Base-by-base conservation (phyloP, 2,888 invertebrate species). In the Habroteleia sp. region DNA sequence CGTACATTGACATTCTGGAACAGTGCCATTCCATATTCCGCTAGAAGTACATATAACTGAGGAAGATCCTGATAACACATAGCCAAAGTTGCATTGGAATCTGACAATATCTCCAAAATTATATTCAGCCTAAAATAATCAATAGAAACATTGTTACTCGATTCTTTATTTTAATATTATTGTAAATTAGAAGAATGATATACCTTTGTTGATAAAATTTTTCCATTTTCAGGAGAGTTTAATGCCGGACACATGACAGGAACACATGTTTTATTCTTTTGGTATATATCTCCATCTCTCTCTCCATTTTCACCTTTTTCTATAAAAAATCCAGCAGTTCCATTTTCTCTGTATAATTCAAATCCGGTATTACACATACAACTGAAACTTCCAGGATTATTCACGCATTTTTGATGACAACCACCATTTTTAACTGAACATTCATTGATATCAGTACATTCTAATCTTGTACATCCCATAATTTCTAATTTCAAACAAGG, bases 41-140 rank as follows among this genome's bases (percentile, higher is more conserved):
- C 94, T 94, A 2, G 96, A 95, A 0, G 95, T 94, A 88, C 98
- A 99, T 56, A 95, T 91, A 10, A 98, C 90, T 2, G 95, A 93
- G 0, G 96, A 92, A 46, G 95, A 94, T 48, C 98, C 98, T 68
- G 94, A 93, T 92, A 98, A 94, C 0, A 97, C 94, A 85, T 96
- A 97, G 10, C 98, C 98, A 88, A 98, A 97, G 83, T 97, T 93
- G 85, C 98, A 98, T 84, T 96, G 96, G 91, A 98, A 98, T 77
- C 93, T 93, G 0, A 97, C 93, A 33, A 95, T 91, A 87, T 97
- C 97, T 0, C 96, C 96, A 84, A 96, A 97, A 86, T 97, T 96
- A 86, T 94, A 96, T 83, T 93, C 91, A 58, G 91, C 91, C 89
- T 91, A 72, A 27, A 73, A 76, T 6, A 23, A 52, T 33, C 33